Conservation (phyloP, 1,140 invertebrate genomes). For the Penaeus vannamei region DNA sequence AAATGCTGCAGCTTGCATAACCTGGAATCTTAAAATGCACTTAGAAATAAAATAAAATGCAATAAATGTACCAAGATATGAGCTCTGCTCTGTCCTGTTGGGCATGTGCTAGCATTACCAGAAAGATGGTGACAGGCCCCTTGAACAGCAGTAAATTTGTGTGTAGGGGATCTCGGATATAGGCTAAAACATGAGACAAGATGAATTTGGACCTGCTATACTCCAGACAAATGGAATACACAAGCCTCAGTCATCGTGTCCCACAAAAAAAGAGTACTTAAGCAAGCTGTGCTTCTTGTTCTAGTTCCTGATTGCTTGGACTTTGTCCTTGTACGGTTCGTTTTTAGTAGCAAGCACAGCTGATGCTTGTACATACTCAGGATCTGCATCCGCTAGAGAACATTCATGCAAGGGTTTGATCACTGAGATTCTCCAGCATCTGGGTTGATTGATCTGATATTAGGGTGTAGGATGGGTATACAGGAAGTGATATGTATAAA, state of each 20-base stretch:
- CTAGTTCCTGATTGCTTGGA: conserved; percentile 12
- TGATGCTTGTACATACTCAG: conserved; percentile 40
- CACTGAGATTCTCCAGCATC: conserved; percentile 25
- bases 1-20: conserved; percentile 46
- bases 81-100: conserved; percentile 59
- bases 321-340: conserved; percentile 3
- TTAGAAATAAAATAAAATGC: conserved; percentile 38
- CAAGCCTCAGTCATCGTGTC: conserved; percentile 42
- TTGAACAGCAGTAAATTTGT: conserved; percentile 19
- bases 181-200: conserved; percentile 36
- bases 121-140: conserved; percentile 31
- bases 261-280: conserved; percentile 31
- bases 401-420: conserved; percentile 44
- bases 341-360: conserved; percentile 20
- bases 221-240: not conserved
- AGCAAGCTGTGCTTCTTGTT: conserved; percentile 46
- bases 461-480: not conserved
- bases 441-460: not conserved
- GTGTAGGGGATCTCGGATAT: conserved; percentile 20
- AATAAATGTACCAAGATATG: conserved; percentile 26
- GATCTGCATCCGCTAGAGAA: conserved; percentile 42
- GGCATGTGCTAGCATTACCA: conserved; percentile 50
- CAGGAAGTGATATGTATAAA: conserved; percentile 6
- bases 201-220: not conserved
- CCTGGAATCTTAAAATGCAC: conserved; percentile 44